Percentiles rank a stretch among this genome's conserved stretches.
phyloP scores from a whole-genome alignment of 2,113 vertebrate species.

The Pluvialis apricaria region DNA sequence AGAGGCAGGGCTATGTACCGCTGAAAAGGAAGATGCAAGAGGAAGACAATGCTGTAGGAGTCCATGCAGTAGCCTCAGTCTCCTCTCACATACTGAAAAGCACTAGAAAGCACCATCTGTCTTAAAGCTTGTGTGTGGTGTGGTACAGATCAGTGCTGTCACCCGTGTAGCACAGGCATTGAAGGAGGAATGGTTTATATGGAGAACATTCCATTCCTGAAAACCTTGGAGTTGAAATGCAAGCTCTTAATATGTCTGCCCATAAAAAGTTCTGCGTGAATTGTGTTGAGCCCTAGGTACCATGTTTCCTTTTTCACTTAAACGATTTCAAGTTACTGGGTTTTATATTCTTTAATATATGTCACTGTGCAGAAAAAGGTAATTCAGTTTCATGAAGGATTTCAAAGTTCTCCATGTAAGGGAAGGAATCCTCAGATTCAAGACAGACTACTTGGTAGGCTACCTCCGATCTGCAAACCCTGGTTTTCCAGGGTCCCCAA shows the following conservation, averaged over 20 bases:
- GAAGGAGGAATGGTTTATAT: neutral
- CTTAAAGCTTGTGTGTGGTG: neutral
- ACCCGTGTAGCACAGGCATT: neutral
- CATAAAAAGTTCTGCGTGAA: neutral
- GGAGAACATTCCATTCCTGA: neutral
- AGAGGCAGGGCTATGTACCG: neutral
- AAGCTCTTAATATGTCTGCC: neutral
- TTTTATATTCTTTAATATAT: neutral
- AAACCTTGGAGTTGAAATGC: neutral
- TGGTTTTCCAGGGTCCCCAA: neutral
- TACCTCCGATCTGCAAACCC: neutral
- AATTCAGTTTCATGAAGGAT: constrained; percentile 43
- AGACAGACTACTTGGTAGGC: neutral
- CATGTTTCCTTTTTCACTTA: neutral
- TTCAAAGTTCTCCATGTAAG: neutral
- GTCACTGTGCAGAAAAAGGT: neutral
- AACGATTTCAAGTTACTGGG: neutral
- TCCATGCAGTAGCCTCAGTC: neutral
- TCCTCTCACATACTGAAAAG: neutral
- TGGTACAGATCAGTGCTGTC: neutral
- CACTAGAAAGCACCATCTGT: neutral
- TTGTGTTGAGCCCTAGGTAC: neutral
- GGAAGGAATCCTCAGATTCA: neutral
- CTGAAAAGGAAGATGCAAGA: neutral
- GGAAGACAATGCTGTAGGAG: neutral